Percentiles rank a stretch among this genome's conserved stretches.
phyloP scores from a whole-genome alignment of 2,797 vertebrate genomes.

The Cheirogaleus major region DNA sequence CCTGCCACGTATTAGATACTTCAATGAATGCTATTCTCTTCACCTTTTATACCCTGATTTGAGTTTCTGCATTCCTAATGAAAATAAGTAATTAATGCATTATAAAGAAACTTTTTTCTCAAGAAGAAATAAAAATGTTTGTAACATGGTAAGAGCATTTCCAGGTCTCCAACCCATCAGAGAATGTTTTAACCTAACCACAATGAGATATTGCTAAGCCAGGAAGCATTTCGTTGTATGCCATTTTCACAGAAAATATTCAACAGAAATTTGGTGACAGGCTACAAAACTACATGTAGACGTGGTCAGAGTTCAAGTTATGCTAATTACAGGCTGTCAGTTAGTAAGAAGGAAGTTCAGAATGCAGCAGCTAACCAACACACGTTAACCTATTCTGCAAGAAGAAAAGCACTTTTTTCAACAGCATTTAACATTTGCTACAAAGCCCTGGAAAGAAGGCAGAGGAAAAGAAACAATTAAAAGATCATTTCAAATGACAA shows the following conservation, averaged over 20 bases:
- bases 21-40: not conserved
- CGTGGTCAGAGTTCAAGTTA: conserved; percentile 73
- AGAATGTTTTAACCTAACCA: conserved; percentile 52
- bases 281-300: conserved; percentile 57
- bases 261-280: conserved; percentile 63
- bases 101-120: conserved; percentile 13
- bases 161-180: not conserved
- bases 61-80: not conserved
- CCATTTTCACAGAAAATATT: conserved; percentile 53
- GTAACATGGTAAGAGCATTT: not conserved
- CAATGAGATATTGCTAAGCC: not conserved
- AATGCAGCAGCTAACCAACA: conserved; percentile 55
- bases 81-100: not conserved
- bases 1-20: not conserved
- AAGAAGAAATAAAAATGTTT: conserved; percentile 50
- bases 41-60: not conserved
- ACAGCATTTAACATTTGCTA: conserved; percentile 63
- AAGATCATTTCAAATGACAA: conserved; percentile 54
- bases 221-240: not conserved
- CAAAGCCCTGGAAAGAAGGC: conserved; percentile 14
- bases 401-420: conserved; percentile 51
- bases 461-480: conserved; percentile 60
- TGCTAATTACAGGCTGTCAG: conserved; percentile 68
- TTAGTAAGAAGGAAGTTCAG: conserved; percentile 63
- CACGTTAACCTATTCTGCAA: conserved; percentile 30